Percentiles rank a stretch among this genome's conserved stretches.
Conservation (phyloP, 1,140 invertebrate genomes). For the Littorina saxatilis region DNA sequence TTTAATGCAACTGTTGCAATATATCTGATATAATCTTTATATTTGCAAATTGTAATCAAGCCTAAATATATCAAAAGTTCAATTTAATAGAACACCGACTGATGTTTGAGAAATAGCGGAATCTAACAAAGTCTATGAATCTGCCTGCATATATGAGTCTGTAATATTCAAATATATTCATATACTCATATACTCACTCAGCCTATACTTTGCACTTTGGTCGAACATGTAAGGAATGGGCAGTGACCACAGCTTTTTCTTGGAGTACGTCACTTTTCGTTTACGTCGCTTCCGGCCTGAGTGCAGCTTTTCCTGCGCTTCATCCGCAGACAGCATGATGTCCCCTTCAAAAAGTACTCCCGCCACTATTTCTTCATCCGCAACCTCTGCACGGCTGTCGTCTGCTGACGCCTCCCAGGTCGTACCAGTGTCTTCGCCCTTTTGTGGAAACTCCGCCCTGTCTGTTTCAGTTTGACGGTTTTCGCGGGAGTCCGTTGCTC, state of each 20-base stretch:
- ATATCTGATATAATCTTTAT: too few species aligned
- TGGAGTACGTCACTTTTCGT: constrained; percentile 43
- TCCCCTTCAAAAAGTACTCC: constrained; percentile 46
- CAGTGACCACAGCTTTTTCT: constrained; percentile 44
- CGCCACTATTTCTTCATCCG: background rate
- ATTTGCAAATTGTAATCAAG: too few species aligned
- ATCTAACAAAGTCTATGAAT: background rate
- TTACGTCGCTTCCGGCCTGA: constrained; percentile 30
- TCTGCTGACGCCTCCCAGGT: too few species aligned
- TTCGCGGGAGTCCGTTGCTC: background rate
- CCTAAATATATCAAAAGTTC: too few species aligned
- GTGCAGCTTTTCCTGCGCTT: constrained; percentile 37
- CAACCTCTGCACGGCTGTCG: background rate
- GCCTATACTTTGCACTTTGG: constrained; percentile 23
- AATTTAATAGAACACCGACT: too few species aligned
- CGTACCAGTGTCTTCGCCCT: too few species aligned
- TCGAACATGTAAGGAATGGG: constrained; percentile 52
- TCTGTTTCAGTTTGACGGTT: background rate
- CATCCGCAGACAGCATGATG: constrained; percentile 37
- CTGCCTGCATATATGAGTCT: background rate
- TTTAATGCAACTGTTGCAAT: too few species aligned
- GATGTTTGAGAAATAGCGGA: too few species aligned
- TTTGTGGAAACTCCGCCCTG: background rate
- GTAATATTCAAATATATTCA: too few species aligned
- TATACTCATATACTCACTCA: too few species aligned